Evolutionary conservation across 2,797 vertebrate species (phyloP), one percentile per base, ranked within the genome.

Genomic region (Botia kubotai): DNA sequence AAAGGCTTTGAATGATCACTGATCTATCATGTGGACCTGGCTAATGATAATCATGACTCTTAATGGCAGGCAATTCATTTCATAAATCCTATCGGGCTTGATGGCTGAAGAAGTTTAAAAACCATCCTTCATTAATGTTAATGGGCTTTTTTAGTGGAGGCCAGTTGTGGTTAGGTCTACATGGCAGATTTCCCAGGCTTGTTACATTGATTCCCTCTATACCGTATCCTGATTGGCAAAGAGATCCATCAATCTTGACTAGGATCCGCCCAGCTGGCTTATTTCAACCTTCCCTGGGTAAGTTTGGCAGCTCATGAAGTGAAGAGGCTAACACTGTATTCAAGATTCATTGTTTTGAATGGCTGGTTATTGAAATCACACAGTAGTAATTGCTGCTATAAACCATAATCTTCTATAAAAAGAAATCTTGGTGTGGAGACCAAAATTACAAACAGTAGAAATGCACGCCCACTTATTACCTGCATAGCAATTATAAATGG

Each of bases 101-200:
- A 92, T 93, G 92, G 92, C 90, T 83, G 88, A 77, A 92, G 92
- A 93, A 93, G 91, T 92, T 93, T 93, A 3, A 91, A 93, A 93
- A 90, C 88, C 92, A 93, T 92, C 90, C 90, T 93, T 94, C 93
- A 93, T 94, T 94, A 93, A 93, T 92, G 92, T 93, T 94, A 94
- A 93, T 93, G 90, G 87, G 73, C 10, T 82, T 92, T 92, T 93
- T 94, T 92, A 33, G 91, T 91, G 87, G 90, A 88, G 90, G 91
- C 90, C 91, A 92, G 89, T 92, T 89, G 87, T 93, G 92, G 91
- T 93, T 92, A 93, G 91, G 88, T 88, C 89, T 92, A 93, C 90
- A 92, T 92, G 93, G 92, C 92, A 90, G 88, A 90, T 90, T 91
- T 94, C 92, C 92, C 93, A 90, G 91, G 91, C 89, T 92, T 91